Base-by-base conservation (phyloP, 1,140 invertebrate species). In the Maniola jurtina region DNA sequence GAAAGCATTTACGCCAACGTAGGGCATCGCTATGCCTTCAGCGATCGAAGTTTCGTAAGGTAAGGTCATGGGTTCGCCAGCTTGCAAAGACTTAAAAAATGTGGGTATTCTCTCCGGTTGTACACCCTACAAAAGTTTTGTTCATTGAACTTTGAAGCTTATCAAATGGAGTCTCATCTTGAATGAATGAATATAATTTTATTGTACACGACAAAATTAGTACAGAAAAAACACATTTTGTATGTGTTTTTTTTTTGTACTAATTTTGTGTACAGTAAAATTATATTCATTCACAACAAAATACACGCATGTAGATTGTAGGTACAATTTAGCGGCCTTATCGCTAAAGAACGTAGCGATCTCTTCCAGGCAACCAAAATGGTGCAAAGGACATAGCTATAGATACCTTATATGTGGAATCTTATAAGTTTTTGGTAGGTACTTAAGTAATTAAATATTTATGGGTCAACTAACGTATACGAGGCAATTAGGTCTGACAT, bases 1-100 rank as follows among this genome's bases (percentile, higher is more conserved):
- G 75, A 94, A 94, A 14, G 95, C 92, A 85, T 96, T 96, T 13
- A 92, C 91, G 5, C 95, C 95, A 34, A 95, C 93, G n/a, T 86
- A 85, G 1, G 94, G 92, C 36, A 95, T 94, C 6, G 94, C 93
- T 6, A 96, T 86, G 81, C 94, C 93, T 84, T 95, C 94, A 42
- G 94, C 95, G 36, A 95, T 71, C 11, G 93, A 94, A 14, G 92
- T 89, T 34, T 90, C 77, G n/a, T 90, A 88, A 5, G 88, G 80
- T 7, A 91, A 88, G 15, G 84, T 87, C 2, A 93, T 81, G 1
- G 93, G 92, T 58, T 93, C 88, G 0, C 93, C 93, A n/a, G 84
- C 89, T 72, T 94, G 88, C 60, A 95, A 66, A 0, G 94, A 93
- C 15, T 90, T 90, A 16, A 90, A 86, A 77, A 95, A 95, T 65